phyloP scores from a whole-genome alignment of 2,888 invertebrate genomes.

The Drosophila picticornis region DNA sequence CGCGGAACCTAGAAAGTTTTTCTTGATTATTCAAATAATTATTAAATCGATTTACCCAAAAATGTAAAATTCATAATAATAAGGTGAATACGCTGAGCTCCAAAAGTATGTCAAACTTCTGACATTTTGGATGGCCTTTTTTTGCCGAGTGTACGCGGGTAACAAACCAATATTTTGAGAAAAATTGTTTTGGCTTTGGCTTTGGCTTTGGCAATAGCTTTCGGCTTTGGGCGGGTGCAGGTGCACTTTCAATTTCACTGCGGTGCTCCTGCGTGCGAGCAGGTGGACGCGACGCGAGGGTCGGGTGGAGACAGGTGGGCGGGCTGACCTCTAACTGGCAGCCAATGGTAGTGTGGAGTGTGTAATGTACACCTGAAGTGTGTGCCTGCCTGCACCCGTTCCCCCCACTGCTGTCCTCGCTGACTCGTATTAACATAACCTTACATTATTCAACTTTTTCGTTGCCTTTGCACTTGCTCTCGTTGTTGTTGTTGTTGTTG shows the following conservation, averaged over 20 bases:
- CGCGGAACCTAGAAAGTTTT: neutral
- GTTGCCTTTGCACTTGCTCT: constrained; percentile 61
- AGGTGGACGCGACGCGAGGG: neutral
- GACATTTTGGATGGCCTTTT: neutral
- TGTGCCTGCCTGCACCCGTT: constrained; percentile 6
- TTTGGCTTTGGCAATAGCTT: neutral
- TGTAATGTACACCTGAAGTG: constrained; percentile 63
- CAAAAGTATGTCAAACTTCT: neutral
- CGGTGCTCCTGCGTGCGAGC: constrained; percentile 5
- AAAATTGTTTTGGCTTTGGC: constrained; percentile 2
- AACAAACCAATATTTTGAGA: constrained; percentile 15
- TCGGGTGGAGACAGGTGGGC: neutral
- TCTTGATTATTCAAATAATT: neutral
- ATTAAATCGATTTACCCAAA: neutral
- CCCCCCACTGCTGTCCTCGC: constrained; percentile 22
- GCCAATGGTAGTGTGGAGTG: constrained; percentile 38
- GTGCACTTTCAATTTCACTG: constrained; percentile 49
- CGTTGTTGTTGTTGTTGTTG: constrained; percentile 7
- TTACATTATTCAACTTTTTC: constrained; percentile 76
- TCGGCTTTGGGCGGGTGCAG: constrained; percentile 21
- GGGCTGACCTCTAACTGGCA: constrained; percentile 55
- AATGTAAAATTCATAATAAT: neutral
- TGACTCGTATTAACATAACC: constrained; percentile 67
- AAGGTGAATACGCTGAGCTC: neutral
- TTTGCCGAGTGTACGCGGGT: neutral